A percentile compares a stretch with the other conserved stretches of the same genome.
Evolutionary conservation across 1,140 invertebrate genomes (phyloP).

Genomic region (Rhopalosiphum maidis): DNA sequence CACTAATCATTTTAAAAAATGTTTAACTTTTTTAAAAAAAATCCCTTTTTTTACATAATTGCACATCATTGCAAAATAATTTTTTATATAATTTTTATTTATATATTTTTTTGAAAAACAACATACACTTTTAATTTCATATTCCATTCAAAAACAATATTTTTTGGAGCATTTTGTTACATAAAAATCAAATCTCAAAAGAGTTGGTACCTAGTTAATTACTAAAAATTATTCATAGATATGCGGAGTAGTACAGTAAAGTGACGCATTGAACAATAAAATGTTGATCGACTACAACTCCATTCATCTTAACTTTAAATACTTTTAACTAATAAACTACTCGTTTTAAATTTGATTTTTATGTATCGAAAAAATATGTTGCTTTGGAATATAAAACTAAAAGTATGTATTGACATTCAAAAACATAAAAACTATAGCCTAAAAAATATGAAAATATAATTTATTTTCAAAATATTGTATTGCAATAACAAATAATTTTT

Average conservation of each 20-base stretch:
- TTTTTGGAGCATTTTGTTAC: not conserved
- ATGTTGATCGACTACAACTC: not conserved
- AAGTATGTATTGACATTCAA: not conserved
- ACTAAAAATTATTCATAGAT: not conserved
- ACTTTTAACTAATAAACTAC: too few relatives aligned
- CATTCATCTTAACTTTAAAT: not conserved
- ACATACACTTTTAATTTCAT: not conserved
- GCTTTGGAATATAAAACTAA: not conserved
- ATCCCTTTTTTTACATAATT: not conserved
- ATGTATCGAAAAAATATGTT: not conserved
- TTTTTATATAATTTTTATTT: not conserved
- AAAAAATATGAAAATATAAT: too few relatives aligned
- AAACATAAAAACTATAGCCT: not conserved
- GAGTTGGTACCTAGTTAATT: not conserved
- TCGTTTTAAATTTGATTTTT: not conserved
- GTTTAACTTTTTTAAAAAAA: too few relatives aligned
- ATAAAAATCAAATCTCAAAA: not conserved
- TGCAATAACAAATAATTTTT: not conserved
- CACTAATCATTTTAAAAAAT: too few relatives aligned
- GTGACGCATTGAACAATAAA: not conserved
- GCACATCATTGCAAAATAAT: not conserved
- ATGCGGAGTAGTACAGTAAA: not conserved
- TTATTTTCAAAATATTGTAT: not conserved
- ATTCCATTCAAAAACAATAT: not conserved
- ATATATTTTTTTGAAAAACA: not conserved